Evolutionary conservation across 2,797 vertebrate species (phyloP).

Genomic region (Lutjanus argentimaculatus): DNA sequence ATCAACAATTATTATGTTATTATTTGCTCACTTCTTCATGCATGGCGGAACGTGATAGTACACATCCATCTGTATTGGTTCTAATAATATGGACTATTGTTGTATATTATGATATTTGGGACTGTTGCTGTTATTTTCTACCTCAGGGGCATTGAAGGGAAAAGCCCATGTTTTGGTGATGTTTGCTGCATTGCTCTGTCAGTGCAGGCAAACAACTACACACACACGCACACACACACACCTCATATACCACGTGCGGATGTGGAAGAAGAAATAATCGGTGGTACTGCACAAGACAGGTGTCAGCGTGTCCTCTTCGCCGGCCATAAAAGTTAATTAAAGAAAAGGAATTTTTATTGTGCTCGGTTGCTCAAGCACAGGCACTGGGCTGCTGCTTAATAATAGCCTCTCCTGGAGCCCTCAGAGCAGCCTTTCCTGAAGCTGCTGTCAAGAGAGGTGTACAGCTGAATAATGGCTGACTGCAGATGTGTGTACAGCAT

Average conservation of each 20-base stretch:
- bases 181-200: conserved; percentile 41
- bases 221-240: conserved; percentile 16
- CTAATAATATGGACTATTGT: conserved; percentile 11
- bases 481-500: conserved; percentile 50
- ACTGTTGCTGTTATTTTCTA: conserved; percentile 21
- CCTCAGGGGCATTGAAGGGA: conserved; percentile 6
- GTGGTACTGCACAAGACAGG: conserved; percentile 74
- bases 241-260: conserved; percentile 35
- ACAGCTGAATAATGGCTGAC: conserved; percentile 67
- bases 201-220: conserved; percentile 11
- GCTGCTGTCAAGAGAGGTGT: conserved; percentile 73
- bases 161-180: conserved; percentile 25
- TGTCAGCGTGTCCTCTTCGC: conserved; percentile 81
- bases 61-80: conserved; percentile 16
- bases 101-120: conserved; percentile 31
- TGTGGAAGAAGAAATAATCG: conserved; percentile 69
- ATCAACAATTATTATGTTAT: conserved; percentile 52
- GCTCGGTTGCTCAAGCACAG: conserved; percentile 66
- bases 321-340: conserved; percentile 86
- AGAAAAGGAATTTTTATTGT: conserved; percentile 84
- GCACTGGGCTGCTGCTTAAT: conserved; percentile 70
- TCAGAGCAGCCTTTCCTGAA: conserved; percentile 59
- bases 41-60: conserved; percentile 10
- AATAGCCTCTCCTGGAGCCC: conserved; percentile 70
- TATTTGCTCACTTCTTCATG: conserved; percentile 35